Conservation (phyloP, 1,140 invertebrate genomes). For the Eupristina koningsbergeri region DNA sequence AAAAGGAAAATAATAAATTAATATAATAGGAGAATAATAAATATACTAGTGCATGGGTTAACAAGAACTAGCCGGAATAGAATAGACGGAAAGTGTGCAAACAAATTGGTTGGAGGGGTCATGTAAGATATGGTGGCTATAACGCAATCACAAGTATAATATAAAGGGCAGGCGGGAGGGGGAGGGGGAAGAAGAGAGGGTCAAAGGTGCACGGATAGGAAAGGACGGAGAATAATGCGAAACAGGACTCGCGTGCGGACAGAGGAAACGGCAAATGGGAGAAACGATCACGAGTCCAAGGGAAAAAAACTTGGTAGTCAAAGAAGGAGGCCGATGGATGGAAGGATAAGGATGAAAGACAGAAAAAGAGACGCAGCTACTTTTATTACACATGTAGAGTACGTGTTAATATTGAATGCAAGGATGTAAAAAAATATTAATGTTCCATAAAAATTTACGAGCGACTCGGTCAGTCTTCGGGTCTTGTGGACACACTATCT, state of each 20-base stretch:
- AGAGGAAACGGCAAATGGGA: not conserved
- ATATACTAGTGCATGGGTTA: conserved; percentile 17
- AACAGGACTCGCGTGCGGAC: not conserved
- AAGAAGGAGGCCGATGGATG: not conserved
- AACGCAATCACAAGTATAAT: not conserved
- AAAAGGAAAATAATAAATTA: not conserved
- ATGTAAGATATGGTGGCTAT: conserved; percentile 1
- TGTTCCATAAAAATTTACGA: conserved; percentile 41
- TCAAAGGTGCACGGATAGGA: not conserved
- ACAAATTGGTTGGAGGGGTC: conserved; percentile 30
- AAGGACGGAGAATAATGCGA: not conserved
- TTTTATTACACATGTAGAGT: conserved; percentile 7
- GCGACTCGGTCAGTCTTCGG: not conserved
- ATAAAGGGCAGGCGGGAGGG: too few relatives aligned
- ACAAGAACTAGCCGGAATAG: conserved; percentile 33
- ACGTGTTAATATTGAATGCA: not conserved
- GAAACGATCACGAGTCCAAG: conserved; percentile 1
- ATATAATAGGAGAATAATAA: too few relatives aligned
- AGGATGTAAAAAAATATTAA: conserved; percentile 1
- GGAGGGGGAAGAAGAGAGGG: too few relatives aligned
- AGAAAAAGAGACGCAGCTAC: not conserved
- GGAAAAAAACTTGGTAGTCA: not conserved
- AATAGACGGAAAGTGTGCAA: conserved; percentile 3
- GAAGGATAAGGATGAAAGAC: too few relatives aligned
- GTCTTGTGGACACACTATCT: not conserved